Evolutionary conservation across 2,113 vertebrate genomes (phyloP).

Genomic region (Gambusia affinis): DNA sequence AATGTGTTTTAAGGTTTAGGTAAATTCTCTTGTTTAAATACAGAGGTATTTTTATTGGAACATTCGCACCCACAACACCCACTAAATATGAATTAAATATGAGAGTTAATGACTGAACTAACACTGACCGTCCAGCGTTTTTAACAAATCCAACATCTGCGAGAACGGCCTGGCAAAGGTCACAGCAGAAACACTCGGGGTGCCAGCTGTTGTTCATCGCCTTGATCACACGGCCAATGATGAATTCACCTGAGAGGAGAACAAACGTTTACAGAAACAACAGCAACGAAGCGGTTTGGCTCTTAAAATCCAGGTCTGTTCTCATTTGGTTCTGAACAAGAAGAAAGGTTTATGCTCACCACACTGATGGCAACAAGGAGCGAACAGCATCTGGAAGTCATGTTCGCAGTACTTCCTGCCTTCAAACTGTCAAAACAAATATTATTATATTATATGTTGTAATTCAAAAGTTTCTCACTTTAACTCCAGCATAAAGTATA

Average conservation of each 20-base stretch:
- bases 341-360: constrained; percentile 82
- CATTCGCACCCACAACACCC: neutral
- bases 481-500: neutral
- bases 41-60: neutral
- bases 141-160: constrained; percentile 98
- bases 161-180: constrained; percentile 90
- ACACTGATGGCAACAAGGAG: constrained; percentile 97
- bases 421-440: constrained; percentile 88
- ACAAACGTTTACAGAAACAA: neutral
- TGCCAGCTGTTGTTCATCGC: constrained; percentile 99
- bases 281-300: neutral
- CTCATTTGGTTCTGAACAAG: neutral
- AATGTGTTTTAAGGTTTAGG: neutral
- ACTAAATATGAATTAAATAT: neutral
- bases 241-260: constrained; percentile 88
- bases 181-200: constrained; percentile 96
- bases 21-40: neutral
- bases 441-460: neutral
- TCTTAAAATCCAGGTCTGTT: neutral
- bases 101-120: neutral
- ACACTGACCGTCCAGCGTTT: constrained; percentile 91
- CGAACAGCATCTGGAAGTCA: constrained; percentile 99
- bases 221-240: constrained; percentile 98
- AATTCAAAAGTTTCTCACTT: neutral
- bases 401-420: constrained; percentile 98